phyloP scores from a whole-genome alignment of 2,797 vertebrate genomes.

The Bradypodion ventrale region DNA sequence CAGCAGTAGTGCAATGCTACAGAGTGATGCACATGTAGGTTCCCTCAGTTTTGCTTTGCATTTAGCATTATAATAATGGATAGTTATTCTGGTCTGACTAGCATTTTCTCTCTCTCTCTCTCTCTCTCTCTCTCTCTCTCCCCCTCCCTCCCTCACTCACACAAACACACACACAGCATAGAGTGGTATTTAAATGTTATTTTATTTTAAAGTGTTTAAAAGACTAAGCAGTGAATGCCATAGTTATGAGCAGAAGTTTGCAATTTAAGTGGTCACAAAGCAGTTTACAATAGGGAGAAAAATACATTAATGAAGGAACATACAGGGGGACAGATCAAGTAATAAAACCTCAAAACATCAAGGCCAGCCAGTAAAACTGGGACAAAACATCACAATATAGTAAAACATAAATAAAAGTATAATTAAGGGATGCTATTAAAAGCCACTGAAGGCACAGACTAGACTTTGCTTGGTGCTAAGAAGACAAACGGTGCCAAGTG shows the following conservation, averaged over 20 bases:
- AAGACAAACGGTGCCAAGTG: background rate
- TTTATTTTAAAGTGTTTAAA: too few relatives aligned
- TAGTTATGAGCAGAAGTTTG: background rate
- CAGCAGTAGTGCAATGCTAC: background rate
- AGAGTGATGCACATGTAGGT: background rate
- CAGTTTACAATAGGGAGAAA: background rate
- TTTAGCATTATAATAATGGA: too few relatives aligned
- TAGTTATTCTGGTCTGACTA: background rate
- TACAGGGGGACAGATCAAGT: too few relatives aligned
- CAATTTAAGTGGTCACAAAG: background rate
- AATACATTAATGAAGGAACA: background rate
- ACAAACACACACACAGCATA: too few relatives aligned
- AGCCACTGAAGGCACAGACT: background rate
- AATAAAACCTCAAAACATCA: background rate
- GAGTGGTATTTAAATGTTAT: too few relatives aligned
- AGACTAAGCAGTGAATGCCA: too few relatives aligned
- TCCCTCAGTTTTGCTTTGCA: background rate
- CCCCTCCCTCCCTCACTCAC: too few relatives aligned
- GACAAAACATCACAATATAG: background rate
- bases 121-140: too few relatives aligned
- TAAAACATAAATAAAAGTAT: too few relatives aligned
- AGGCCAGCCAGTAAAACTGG: background rate
- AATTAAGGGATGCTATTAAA: background rate
- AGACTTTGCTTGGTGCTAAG: background rate
- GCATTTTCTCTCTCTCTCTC: background rate